Percentiles rank a stretch among this genome's conserved stretches.
Evolutionary conservation across 2,797 vertebrate genomes (phyloP).

Genomic region (Gouania willdenowi): DNA sequence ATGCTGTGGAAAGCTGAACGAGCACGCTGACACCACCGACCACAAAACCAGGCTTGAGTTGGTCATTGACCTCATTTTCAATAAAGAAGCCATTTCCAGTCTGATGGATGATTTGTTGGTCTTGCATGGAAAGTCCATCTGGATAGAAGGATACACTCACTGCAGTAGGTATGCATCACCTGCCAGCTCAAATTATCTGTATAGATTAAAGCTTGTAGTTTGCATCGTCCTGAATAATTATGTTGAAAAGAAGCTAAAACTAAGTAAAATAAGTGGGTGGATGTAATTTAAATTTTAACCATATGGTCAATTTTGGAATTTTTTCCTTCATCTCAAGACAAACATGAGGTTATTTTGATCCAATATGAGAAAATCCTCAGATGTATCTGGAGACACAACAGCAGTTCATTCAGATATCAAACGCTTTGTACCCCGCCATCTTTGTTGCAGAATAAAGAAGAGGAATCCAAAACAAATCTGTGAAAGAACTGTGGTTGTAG

Average conservation of each 20-base stretch:
- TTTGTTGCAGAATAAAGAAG: conserved; percentile 75
- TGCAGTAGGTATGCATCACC: conserved; percentile 73
- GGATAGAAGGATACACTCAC: conserved; percentile 67
- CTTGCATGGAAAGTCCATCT: conserved; percentile 74
- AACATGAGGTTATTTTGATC: conserved; percentile 63
- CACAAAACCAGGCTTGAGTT: conserved; percentile 76
- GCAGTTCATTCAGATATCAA: conserved; percentile 69
- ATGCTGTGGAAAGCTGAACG: conserved; percentile 73
- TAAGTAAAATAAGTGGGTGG: not conserved
- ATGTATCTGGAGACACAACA: conserved; percentile 66
- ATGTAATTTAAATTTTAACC: conserved; percentile 51
- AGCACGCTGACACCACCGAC: conserved; percentile 47
- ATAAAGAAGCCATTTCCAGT: conserved; percentile 77
- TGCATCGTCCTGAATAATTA: conserved; percentile 20
- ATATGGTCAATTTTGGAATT: conserved; percentile 57
- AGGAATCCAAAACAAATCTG: conserved; percentile 72
- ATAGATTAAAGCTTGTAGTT: conserved; percentile 25
- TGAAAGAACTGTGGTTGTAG: conserved; percentile 73
- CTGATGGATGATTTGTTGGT: conserved; percentile 76
- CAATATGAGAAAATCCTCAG: conserved; percentile 54
- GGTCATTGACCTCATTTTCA: conserved; percentile 88
- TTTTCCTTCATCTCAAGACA: conserved; percentile 49
- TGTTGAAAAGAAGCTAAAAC: conserved; percentile 2
- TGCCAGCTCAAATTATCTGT: conserved; percentile 55
- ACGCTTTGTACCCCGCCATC: conserved; percentile 58